These are phyloP conservation scores for Perizoma affinitatum DNA, from an alignment of 2,888 invertebrate species.

Conservation along the genomic window DNA sequence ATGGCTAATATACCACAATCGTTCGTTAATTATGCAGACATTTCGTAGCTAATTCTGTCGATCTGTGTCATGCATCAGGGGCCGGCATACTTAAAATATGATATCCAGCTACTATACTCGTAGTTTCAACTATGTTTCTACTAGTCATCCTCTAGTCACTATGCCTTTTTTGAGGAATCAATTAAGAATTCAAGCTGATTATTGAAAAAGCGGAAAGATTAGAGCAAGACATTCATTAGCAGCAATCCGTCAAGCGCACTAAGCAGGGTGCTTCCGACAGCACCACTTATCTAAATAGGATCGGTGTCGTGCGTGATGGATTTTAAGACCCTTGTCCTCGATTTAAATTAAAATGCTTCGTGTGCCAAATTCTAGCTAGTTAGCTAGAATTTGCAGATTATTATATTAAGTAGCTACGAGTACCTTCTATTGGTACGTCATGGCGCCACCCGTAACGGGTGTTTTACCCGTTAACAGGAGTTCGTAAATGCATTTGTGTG, in stretches of 20 bases:
- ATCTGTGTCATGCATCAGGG: too few species aligned
- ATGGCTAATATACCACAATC: too few species aligned
- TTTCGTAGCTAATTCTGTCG: too few species aligned
- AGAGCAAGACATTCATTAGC: constrained; percentile 76
- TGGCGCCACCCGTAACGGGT: not conserved
- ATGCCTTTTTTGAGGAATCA: not conserved
- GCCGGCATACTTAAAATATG: too few species aligned
- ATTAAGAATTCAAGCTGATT: constrained; percentile 13
- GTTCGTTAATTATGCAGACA: too few species aligned
- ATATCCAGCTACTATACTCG: too few species aligned
- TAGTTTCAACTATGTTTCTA: too few species aligned
- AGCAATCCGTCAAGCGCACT: constrained; percentile 77
- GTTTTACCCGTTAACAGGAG: too few species aligned
- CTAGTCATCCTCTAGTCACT: too few species aligned
- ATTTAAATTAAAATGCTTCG: constrained; percentile 33
- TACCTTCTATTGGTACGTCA: not conserved
- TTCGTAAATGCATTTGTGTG: too few species aligned
- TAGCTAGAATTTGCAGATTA: constrained; percentile 2
- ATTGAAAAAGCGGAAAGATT: constrained; percentile 57
- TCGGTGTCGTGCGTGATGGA: constrained; percentile 78
- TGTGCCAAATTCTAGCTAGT: constrained; percentile 16
- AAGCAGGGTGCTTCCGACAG: constrained; percentile 74
- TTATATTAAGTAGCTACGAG: not conserved
- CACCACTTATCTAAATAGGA: constrained; percentile 81
- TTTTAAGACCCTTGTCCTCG: constrained; percentile 68